Evolutionary conservation across 2,113 vertebrate genomes (phyloP), one percentile per base, ranked within the genome.

Genomic region (Megaceryle torquata): DNA sequence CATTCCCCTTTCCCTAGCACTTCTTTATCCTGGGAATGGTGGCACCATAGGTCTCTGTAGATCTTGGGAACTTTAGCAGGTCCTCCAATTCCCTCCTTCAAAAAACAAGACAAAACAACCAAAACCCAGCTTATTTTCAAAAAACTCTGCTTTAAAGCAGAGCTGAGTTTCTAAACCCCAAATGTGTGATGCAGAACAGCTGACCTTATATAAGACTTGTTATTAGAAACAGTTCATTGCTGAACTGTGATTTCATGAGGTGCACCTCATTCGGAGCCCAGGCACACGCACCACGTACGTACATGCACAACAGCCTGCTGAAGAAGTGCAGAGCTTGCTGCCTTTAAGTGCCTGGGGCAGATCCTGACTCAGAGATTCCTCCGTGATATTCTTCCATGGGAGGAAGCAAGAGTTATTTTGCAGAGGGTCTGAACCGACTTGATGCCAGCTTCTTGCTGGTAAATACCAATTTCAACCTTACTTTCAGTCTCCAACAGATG

Each of bases 361-460:
- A 75, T 80, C 93, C 86, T 95, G 92, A 95, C 95, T 96, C 93
- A 95, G 93, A 94, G 86, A 72, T 94, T 95, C 88, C 69, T 92
- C 78, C 92, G 81, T 12, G 8, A 83, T 92, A 79, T 96, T 97
- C 96, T 96, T 97, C 97, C 96, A 88, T n/a, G 75, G 94, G 43
- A 89, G 37, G 87, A 90, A 68, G 56, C 63, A 88, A 72, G 31
- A 86, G 50, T 83, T 92, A 28, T 29, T 63, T 75, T 75, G 86
- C 83, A 94, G 76, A 91, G 88, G 94, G 85, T 84, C 88, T 67
- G 92, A 90, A 33, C 48, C 57, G 75, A 79, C 2, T 15, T 70
- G 53, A 92, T 94, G 95, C 93, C 95, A 97, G 65, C 21, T 83
- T 91, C 84, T 95, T 46, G 68, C 93, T 92, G 95, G 91, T 91